Evolutionary conservation across 2,797 vertebrate genomes (phyloP).

Genomic region (Notoglanidium macrostoma): DNA sequence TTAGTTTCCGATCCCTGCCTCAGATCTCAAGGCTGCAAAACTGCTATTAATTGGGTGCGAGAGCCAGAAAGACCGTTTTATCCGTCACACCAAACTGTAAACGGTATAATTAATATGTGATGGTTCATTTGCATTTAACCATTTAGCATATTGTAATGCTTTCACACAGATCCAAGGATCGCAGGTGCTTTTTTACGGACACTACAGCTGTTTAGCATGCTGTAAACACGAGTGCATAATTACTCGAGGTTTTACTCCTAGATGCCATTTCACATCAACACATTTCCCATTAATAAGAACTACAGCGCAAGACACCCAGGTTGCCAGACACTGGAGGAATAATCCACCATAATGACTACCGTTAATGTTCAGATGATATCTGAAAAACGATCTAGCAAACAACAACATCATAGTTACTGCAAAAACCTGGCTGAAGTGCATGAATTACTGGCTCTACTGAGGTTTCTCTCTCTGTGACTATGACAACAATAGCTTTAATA

Average conservation of each 20-base stretch:
- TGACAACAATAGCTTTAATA: not conserved
- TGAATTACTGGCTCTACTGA: not conserved
- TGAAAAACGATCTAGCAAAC: too few species aligned
- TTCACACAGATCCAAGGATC: not conserved
- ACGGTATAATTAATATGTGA: not conserved
- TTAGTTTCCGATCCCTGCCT: not conserved
- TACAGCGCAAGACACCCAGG: not conserved
- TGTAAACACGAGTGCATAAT: not conserved
- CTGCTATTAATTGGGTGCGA: constrained; percentile 23
- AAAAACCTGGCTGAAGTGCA: not conserved
- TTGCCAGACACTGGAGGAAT: not conserved
- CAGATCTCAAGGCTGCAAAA: constrained; percentile 25
- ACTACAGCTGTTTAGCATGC: constrained; percentile 5
- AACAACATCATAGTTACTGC: too few species aligned
- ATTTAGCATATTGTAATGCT: constrained; percentile 5
- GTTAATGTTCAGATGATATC: not conserved
- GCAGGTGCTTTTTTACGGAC: constrained; percentile 16
- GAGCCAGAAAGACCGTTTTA: constrained; percentile 16
- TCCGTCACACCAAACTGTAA: constrained; percentile 17
- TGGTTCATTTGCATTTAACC: constrained; percentile 23
- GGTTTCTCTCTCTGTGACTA: not conserved
- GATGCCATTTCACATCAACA: not conserved
- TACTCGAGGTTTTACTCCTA: not conserved
- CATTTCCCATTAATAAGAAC: not conserved
- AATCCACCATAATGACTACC: not conserved